Evolutionary conservation across 2,113 vertebrate species (phyloP).

Genomic region (Arizona elegans): DNA sequence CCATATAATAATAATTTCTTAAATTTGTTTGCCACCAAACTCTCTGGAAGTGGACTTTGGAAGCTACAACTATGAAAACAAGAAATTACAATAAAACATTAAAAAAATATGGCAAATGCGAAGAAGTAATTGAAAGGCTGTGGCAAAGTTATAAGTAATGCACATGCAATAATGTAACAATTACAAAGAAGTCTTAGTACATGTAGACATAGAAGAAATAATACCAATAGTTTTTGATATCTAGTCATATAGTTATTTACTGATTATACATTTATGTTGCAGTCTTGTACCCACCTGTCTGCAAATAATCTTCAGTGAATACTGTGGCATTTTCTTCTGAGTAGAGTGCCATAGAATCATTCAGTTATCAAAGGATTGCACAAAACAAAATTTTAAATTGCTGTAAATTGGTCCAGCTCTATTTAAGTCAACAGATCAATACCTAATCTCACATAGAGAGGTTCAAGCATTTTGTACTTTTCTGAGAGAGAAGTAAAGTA

Average conservation of each 20-base stretch:
- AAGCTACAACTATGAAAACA: not conserved
- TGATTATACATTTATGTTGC: slow-evolving; percentile 31
- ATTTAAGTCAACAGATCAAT: not conserved
- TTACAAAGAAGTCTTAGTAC: not conserved
- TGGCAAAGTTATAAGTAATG: not conserved
- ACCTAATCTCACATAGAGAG: not conserved
- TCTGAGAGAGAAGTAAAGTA: slow-evolving; percentile 24
- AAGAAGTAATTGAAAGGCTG: not conserved
- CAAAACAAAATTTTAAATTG: not conserved
- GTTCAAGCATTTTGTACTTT: slow-evolving; percentile 2
- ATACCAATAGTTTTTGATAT: slow-evolving; percentile 1
- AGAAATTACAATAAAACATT: not conserved
- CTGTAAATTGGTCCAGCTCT: not conserved
- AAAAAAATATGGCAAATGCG: not conserved
- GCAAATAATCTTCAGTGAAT: not conserved
- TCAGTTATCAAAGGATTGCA: slow-evolving; percentile 12
- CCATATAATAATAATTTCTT: not conserved
- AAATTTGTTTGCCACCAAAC: not conserved
- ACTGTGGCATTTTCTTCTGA: not conserved
- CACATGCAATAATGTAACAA: slow-evolving; percentile 20
- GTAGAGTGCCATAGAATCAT: not conserved
- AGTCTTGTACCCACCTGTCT: not conserved
- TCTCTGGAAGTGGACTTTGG: not conserved
- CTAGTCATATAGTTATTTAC: slow-evolving; percentile 56
- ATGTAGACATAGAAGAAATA: not conserved